These are phyloP conservation scores for Hemicordylus capensis DNA, from an alignment of 2,113 vertebrate genomes.

Conservation along the genomic window DNA sequence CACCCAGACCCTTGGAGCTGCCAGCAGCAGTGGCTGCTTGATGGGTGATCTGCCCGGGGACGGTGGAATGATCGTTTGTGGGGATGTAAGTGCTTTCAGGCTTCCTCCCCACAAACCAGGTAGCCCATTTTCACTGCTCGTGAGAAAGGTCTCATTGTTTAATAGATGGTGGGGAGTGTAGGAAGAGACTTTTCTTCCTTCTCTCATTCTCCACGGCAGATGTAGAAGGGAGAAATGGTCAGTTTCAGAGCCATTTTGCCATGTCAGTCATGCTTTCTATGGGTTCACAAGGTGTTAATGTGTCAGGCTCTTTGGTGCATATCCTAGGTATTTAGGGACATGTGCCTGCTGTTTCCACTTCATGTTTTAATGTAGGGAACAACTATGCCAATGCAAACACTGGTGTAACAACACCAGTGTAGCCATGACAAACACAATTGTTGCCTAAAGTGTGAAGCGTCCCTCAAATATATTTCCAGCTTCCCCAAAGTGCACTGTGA, in stretches of 20 bases:
- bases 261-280: not conserved
- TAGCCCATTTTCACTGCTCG: no score
- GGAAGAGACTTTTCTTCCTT: not conserved
- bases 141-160: no score
- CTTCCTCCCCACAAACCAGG: no score
- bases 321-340: not conserved
- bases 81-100: no score
- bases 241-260: no score
- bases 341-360: not conserved
- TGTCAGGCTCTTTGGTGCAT: not conserved
- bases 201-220: not conserved
- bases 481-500: constrained; percentile 12
- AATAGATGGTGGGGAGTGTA: no score
- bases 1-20: no score
- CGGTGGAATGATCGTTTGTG: no score
- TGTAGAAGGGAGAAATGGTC: no score
- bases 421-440: not conserved
- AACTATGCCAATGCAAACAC: not conserved
- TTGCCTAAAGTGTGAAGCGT: not conserved
- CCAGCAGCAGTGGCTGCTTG: no score
- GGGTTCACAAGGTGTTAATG: not conserved
- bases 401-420: not conserved
- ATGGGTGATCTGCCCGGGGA: no score
- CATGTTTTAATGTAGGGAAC: not conserved
- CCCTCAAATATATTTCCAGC: constrained; percentile 5